Base-by-base conservation (phyloP, 2,888 invertebrate genomes). In the Rambutsinella grinnellia region DNA sequence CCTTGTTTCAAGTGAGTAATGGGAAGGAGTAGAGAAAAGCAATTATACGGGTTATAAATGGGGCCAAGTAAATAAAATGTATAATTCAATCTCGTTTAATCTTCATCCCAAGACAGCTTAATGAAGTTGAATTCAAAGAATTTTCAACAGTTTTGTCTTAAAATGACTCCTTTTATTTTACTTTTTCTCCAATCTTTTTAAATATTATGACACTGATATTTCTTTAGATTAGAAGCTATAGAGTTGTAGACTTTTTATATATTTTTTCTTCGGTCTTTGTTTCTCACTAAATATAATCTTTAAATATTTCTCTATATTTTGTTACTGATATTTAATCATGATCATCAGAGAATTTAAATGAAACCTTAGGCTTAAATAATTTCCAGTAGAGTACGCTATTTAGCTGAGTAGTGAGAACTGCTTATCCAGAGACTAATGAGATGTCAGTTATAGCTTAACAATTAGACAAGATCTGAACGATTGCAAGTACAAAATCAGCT, bases 201-300 rank as follows among this genome's bases (percentile, higher is more conserved):
- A n/a, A n/a, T n/a, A n/a, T n/a, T n/a, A n/a, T n/a, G n/a, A n/a
- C n/a, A n/a, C n/a, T n/a, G n/a, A n/a, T n/a, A n/a, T n/a, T n/a
- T n/a, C n/a, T n/a, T n/a, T n/a, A n/a, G n/a, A n/a, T n/a, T n/a
- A n/a, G n/a, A n/a, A n/a, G n/a, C n/a, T n/a, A n/a, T n/a, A n/a
- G n/a, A 61, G 6, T 36, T 62, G 54, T 54, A 13, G 44, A 44
- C 6, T 44, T 44, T 44, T 47, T 65, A 75, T 76, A 69, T 75
- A 75, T 75, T n/a, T n/a, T n/a, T n/a, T n/a, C 75, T 62, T 76
- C 76, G 63, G 76, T 76, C 76, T 76, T 76, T 76, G 76, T 76
- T 76, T 76, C 76, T 76, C 76, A 76, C 63, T 76, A 63, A 27
- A 60, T 63, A 63, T 68, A 60, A 24, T 51, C 36, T 27, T 27